These are phyloP conservation scores for Meandrina meandrites DNA, from an alignment of 92 coral and sea anemone genomes.

Conservation along the genomic window DNA sequence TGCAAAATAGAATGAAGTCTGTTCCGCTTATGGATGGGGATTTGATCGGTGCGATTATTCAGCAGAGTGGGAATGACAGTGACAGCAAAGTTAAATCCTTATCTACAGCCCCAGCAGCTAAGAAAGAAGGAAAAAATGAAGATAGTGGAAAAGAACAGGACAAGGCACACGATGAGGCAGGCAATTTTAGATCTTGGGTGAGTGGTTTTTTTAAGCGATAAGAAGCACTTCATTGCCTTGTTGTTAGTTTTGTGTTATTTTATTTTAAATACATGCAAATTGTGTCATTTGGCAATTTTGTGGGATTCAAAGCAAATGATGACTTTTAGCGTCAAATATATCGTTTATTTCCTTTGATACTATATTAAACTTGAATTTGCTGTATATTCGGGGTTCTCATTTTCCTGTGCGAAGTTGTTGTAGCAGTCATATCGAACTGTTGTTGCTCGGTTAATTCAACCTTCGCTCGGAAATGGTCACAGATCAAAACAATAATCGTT, in stretches of 20 bases:
- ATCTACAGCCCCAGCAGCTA: not conserved
- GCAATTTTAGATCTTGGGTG: constrained; percentile 8
- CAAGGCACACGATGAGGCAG: not conserved
- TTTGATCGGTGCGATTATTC: constrained; percentile 56
- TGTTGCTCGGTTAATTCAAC: too few species aligned
- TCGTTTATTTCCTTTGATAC: not conserved
- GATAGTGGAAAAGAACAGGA: not conserved
- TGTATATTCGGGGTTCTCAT: not conserved
- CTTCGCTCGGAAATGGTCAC: not conserved
- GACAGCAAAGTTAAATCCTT: constrained; percentile 19
- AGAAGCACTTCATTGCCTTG: not conserved
- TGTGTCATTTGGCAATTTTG: not conserved
- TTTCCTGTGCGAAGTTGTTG: not conserved
- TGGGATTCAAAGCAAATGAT: not conserved
- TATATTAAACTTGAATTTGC: not conserved
- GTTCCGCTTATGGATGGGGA: constrained; percentile 52
- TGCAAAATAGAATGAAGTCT: constrained; percentile 20
- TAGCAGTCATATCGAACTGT: too few species aligned
- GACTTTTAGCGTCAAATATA: not conserved
- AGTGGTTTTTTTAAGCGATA: not conserved
- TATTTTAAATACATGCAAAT: constrained; percentile 6
- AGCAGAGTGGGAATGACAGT: constrained; percentile 27
- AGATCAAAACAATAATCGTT: too few species aligned
- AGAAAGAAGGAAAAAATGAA: not conserved
- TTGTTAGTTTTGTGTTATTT: not conserved